These are phyloP conservation scores for Aphelinus certus DNA, from an alignment of 1,140 invertebrate genomes.

Conservation along the genomic window DNA sequence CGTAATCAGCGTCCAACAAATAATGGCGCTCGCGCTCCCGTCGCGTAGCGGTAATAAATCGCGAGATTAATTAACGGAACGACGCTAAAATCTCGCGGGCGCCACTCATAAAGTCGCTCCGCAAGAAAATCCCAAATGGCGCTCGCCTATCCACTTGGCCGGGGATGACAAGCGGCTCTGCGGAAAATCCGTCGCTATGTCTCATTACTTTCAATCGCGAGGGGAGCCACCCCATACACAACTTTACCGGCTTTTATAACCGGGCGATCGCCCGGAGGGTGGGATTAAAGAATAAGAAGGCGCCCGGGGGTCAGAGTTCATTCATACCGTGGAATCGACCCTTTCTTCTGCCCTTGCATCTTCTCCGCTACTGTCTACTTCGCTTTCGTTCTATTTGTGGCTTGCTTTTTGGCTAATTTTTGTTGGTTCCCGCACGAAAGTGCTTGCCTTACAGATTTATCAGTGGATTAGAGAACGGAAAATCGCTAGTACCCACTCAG, in stretches of 20 bases:
- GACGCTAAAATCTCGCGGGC: neutral
- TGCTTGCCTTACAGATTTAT: too few species aligned
- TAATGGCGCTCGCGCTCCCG: neutral
- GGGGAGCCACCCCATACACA: constrained; percentile 43
- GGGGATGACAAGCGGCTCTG: constrained; percentile 41
- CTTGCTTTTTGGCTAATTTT: neutral
- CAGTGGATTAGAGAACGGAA: too few species aligned
- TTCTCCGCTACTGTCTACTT: neutral
- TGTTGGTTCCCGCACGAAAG: too few species aligned
- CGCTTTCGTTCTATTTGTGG: constrained; percentile 38
- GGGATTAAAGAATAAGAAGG: constrained; percentile 65
- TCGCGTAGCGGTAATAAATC: constrained; percentile 25
- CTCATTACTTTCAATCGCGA: constrained; percentile 64
- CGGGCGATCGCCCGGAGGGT: constrained; percentile 39
- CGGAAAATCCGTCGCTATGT: constrained; percentile 47
- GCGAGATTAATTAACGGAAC: constrained; percentile 37
- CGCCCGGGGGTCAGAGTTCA: constrained; percentile 53
- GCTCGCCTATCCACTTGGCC: constrained; percentile 3
- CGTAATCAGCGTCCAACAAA: neutral
- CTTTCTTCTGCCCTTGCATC: constrained; percentile 53
- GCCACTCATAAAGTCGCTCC: too few species aligned
- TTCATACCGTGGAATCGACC: constrained; percentile 54
- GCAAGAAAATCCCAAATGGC: constrained; percentile 32
- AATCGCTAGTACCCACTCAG: too few species aligned
- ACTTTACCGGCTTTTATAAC: constrained; percentile 57